Evolutionary conservation across 1,140 invertebrate species (phyloP), one percentile per base, ranked within the genome.

Genomic region (Zelostemma sp.): DNA sequence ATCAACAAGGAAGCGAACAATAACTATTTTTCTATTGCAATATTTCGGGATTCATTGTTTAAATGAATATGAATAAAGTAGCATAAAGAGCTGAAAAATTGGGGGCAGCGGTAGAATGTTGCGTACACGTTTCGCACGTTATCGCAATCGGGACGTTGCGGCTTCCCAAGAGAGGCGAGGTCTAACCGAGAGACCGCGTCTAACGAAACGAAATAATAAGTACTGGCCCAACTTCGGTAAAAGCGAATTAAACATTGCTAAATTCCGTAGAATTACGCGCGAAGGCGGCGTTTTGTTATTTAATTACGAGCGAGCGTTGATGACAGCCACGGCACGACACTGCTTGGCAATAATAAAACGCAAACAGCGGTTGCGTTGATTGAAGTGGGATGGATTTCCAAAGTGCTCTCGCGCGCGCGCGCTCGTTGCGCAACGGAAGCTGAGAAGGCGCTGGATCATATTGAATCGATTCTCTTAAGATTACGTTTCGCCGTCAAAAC

Each of bases 211-310:
- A 73, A 73, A 74, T 70, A 70, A 73, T 68, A 72, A 73, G 63
- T 68, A 58, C 67, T 66, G 66, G 46, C 55, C 50, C 54, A 58
- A 56, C 61, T 65, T 72, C 68, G 67, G 67, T 63, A 59, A 75
- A 67, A 41, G 71, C 62, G 74, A 75, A 78, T 78, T 76, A 76
- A 80, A 80, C 77, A 83, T 84, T 84, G 78, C 80, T 77, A 84
- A 83, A 84, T 80, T 82, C 74, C 73, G 75, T 69, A 56, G 73
- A 82, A 76, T 79, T 73, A 71, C 68, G 66, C 68, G 58, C 35
- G 51, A 59, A 74, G 66, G 72, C 73, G 72, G 74, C 79, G 80
- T 82, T 78, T 81, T 69, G 64, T 78, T 35, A 77, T 82, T 81
- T 84, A 84, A 81, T 84, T 81, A 81, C 68, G 73, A 57, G 54